phyloP scores from a whole-genome alignment of 2,113 vertebrate species.

The Sus scrofa region T2T-Sscrofa CM000830.6:96409001-96409500 shows the following conservation, averaged over 20 bases:
- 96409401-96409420: neutral
- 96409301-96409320: neutral
- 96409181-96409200: neutral
- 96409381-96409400: constrained; percentile 11
- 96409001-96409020: neutral
- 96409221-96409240: constrained; percentile 9
- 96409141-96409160: constrained; percentile 24
- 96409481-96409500: neutral
- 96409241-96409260: constrained; percentile 25
- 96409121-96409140: neutral
- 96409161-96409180: neutral
- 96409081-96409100: neutral
- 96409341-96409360: neutral
- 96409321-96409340: neutral
- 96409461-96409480: constrained; percentile 42
- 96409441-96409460: neutral
- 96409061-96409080: constrained; percentile 22
- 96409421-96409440: neutral
- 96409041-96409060: neutral
- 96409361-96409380: constrained; percentile 42
- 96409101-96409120: neutral
- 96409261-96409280: constrained; percentile 13
- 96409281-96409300: neutral
- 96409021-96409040: neutral
- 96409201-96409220: constrained; percentile 19